Percentiles rank a stretch among this genome's conserved stretches.
These are phyloP conservation scores for Mastomys natalensis DNA, from an alignment of 2,113 vertebrate genomes.

Conservation along the genomic window DNA sequence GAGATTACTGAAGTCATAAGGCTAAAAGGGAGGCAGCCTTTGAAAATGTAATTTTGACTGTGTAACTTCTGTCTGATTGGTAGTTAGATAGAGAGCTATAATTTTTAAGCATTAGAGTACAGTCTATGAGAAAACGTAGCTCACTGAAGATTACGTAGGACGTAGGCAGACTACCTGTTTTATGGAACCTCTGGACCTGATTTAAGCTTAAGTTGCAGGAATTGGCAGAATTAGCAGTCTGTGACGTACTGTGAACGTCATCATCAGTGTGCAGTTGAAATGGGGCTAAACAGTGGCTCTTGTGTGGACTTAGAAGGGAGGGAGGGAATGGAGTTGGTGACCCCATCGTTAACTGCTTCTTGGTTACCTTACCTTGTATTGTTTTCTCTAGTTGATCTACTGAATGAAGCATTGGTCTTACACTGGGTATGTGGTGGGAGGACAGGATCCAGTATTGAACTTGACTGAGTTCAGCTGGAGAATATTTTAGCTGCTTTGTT, in stretches of 20 bases:
- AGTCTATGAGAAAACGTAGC: background rate
- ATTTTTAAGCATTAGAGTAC: background rate
- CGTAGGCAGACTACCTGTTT: background rate
- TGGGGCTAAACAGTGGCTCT: background rate
- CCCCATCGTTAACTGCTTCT: background rate
- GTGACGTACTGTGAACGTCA: background rate
- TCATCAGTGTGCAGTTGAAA: background rate
- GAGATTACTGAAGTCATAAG: background rate
- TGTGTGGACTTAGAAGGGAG: background rate
- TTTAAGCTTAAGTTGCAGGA: background rate
- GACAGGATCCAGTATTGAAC: background rate
- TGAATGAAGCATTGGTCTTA: background rate
- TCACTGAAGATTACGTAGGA: background rate
- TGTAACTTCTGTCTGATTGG: background rate
- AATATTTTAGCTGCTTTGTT: background rate
- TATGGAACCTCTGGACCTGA: background rate
- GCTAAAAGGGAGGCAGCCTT: background rate
- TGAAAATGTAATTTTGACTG: background rate
- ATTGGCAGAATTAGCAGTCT: background rate
- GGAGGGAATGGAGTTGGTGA: background rate
- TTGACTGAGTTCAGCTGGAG: background rate
- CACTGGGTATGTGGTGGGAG: fast-evolving
- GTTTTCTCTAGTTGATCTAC: background rate
- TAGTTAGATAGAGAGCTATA: background rate
- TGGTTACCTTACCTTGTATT: background rate